Evolutionary conservation across 1,140 invertebrate genomes (phyloP).

Genomic region (Bombyx mori): ASM3026992v2 NC_085119.1:7860501-7861000

Average conservation of each 20-base stretch:
- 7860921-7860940: slow-evolving; percentile 67
- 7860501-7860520: no score
- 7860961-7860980: slow-evolving; percentile 66
- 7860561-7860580: no score
- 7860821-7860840: slow-evolving; percentile 56
- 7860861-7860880: slow-evolving; percentile 65
- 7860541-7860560: no score
- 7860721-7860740: slow-evolving; percentile 31
- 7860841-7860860: slow-evolving; percentile 70
- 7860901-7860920: slow-evolving; percentile 69
- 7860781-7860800: slow-evolving; percentile 37
- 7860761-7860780: slow-evolving; percentile 33
- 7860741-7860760: slow-evolving; percentile 39
- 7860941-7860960: slow-evolving; percentile 62
- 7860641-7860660: no score
- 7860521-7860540: no score
- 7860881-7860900: slow-evolving; percentile 58
- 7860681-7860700: no score
- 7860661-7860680: no score
- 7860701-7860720: slow-evolving; percentile 20
- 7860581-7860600: no score
- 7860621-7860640: no score
- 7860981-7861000: slow-evolving; percentile 64
- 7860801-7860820: slow-evolving; percentile 63
- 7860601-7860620: no score